A percentile compares a stretch with the other conserved stretches of the same genome.
phyloP scores from a whole-genome alignment of 2,888 invertebrate species.

The Chymomyza procnemis region DNA sequence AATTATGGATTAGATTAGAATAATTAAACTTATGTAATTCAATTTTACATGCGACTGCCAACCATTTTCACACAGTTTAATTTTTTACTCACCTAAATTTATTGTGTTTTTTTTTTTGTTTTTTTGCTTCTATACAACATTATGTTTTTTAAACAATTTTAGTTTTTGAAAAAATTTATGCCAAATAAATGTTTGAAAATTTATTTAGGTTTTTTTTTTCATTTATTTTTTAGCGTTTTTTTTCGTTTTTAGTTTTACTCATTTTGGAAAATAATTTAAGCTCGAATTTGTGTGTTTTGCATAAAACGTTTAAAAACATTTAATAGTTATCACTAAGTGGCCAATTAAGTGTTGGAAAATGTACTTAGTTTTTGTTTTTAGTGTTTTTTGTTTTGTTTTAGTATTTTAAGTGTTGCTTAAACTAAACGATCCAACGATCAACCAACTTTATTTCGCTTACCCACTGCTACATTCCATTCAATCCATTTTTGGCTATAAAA shows the following conservation, averaged over 20 bases:
- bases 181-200: constrained; percentile 32
- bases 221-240: too few relatives aligned
- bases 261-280: constrained; percentile 62
- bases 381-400: too few relatives aligned
- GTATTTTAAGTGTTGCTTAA: constrained; percentile 52
- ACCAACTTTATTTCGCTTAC: constrained; percentile 16
- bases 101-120: constrained; percentile 19
- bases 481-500: constrained; percentile 76
- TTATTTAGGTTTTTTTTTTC: constrained; percentile 16
- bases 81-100: constrained; percentile 8
- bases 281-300: constrained; percentile 55
- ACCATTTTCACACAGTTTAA: constrained; percentile 40
- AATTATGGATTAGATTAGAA: constrained; percentile 42
- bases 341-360: constrained; percentile 38
- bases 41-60: constrained; percentile 60
- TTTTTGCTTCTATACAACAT: constrained; percentile 40
- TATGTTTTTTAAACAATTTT: constrained; percentile 43
- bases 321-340: constrained; percentile 50
- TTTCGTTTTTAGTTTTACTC: constrained; percentile 9
- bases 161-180: constrained; percentile 36
- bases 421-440: constrained; percentile 54
- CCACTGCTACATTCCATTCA: constrained; percentile 1
- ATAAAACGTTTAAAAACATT: constrained; percentile 42
- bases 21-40: constrained; percentile 52
- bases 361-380: constrained; percentile 12